Percentiles rank a stretch among this genome's conserved stretches.
phyloP scores from a whole-genome alignment of 92 coral and sea anemone genomes.

The Palythoa grandis region DNA sequence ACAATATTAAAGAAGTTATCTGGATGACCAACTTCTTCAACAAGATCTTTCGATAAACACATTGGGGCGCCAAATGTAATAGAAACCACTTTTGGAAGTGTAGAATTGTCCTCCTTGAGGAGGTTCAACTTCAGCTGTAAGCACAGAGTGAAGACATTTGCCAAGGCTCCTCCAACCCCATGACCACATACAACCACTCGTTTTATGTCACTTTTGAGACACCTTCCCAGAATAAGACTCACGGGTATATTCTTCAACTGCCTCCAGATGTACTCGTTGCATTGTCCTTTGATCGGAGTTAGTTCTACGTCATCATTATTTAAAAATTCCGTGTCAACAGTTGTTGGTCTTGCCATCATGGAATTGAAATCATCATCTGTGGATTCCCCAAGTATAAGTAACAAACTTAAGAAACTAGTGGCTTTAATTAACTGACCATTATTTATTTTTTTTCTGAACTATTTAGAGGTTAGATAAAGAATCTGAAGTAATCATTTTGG shows the following conservation, averaged over 20 bases:
- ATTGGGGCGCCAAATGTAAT: slow-evolving; percentile 29
- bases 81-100: background rate
- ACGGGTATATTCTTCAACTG: slow-evolving; percentile 4
- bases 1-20: slow-evolving; percentile 24
- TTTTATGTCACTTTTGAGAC: background rate
- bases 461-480: too few species aligned
- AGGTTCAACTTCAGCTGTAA: background rate
- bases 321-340: background rate
- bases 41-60: slow-evolving; percentile 21
- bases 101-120: background rate
- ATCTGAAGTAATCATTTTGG: too few species aligned
- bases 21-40: slow-evolving; percentile 7
- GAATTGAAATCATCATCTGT: background rate
- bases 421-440: too few species aligned
- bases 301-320: background rate
- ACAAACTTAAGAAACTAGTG: too few species aligned
- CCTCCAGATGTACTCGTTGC: slow-evolving; percentile 15
- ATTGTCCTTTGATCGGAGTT: background rate
- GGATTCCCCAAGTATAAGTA: background rate
- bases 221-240: background rate
- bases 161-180: background rate
- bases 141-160: background rate
- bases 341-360: slow-evolving; percentile 4
- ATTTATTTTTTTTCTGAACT: too few species aligned
- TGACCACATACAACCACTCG: slow-evolving; percentile 3